Evolutionary conservation across 2,888 invertebrate genomes (phyloP), one percentile per base, ranked within the genome.

Genomic region (Rhogogaster chlorosoma): DNA sequence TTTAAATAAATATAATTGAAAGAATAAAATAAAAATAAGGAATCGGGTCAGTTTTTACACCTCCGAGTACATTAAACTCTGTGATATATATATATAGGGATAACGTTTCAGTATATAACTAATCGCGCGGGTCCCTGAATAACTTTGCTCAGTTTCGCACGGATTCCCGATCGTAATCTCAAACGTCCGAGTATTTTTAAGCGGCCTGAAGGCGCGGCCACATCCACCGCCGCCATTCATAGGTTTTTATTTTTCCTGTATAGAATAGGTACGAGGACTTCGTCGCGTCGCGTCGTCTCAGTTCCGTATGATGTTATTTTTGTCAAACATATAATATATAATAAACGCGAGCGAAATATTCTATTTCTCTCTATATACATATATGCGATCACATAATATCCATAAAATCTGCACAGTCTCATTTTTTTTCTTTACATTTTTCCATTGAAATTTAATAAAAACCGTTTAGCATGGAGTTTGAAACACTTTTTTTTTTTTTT

Each of bases 111-210:
- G 64, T 64, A 64, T 67, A 67, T 67, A 67, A 18, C 67, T 29
- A 67, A 67, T 32, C 67, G 18, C 67, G 18, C 32, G 32, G 32
- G 18, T 67, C 67, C 67, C 67, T 26, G 67, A 67, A 67, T 67
- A 67, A 67, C 67, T 67, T 67, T 67, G 6, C 67, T 15, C 67
- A 67, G 32, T 67, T 32, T 67, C 32, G 67, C 32, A 67, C 32
- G 67, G 67, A 67, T 67, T 67, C 67, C 67, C 67, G 67, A 67
- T 67, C 67, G 29, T 67, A 67, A 67, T 67, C 67, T 67, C 29
- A 67, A 67, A 67, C 67, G 67, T 67, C 67, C 32, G 67, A 67
- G 67, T 67, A 67, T 67, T 67, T 67, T 67, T 67, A 67, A 32
- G 67, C 67, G 67, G 32, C 15, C 18, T 32, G 67, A 26, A 67